Conservation (phyloP, 2,113 vertebrate species). For the Leucopsar rothschildi region DNA sequence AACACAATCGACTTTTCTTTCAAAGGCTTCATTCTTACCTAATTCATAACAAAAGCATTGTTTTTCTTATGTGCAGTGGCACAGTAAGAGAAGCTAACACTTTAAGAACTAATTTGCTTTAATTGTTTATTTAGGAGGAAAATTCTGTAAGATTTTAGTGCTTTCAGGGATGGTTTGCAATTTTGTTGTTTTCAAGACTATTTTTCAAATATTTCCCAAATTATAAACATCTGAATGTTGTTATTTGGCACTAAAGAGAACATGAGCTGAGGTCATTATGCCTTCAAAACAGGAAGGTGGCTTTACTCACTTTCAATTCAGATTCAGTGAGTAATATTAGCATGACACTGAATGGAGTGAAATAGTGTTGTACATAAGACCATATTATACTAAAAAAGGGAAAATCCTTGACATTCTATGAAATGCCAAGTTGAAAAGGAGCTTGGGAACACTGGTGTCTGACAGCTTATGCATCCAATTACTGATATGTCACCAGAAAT, state of each 20-base stretch:
- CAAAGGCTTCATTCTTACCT: background rate
- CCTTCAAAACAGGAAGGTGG: background rate
- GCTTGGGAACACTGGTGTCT: conserved; percentile 28
- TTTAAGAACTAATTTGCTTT: background rate
- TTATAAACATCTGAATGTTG: background rate
- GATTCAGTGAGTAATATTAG: background rate
- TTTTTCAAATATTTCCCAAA: background rate
- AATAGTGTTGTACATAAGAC: background rate
- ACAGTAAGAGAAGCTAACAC: background rate
- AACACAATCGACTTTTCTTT: background rate
- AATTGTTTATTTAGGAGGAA: background rate
- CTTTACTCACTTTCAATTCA: background rate
- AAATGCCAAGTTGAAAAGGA: conserved; percentile 46
- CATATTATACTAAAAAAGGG: conserved; percentile 15
- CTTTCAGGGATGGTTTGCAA: background rate
- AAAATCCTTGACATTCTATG: background rate
- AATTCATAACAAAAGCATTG: background rate
- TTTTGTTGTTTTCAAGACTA: background rate
- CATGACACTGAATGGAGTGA: background rate
- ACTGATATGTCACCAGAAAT: conserved; percentile 66
- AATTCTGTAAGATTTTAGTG: background rate
- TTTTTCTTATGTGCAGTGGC: background rate
- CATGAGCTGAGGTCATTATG: background rate
- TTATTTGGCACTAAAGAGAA: background rate
- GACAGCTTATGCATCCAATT: conserved; percentile 66